Base-by-base conservation (phyloP, 2,797 vertebrate genomes). In the Pangasius macronema region DNA sequence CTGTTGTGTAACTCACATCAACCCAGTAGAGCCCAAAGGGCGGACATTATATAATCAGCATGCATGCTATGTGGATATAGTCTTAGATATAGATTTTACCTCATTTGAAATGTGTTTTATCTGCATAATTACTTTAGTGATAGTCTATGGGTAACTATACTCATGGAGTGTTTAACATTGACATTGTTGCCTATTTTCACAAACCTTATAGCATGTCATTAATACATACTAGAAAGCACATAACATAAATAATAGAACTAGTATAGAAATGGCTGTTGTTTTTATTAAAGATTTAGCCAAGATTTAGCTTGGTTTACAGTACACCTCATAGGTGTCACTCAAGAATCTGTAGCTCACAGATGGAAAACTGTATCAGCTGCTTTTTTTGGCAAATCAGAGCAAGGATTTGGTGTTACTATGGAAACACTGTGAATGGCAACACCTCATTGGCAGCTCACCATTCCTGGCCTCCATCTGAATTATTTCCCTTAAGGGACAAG, bases 361-460 rank as follows among this genome's bases (percentile, higher is more conserved):
- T 46, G 18, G 63, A 81, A 42, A 70, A 20, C n/a, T 53, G n/a
- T 18, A 85, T 75, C 84, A 85, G 75, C 86, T 83, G 87, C 57
- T 84, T 82, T 86, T 86, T 13, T 42, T 75, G n/a, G 63, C 83
- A 55, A 88, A 84, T 55, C 27, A 67, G 67, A 85, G 77, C 82
- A 79, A 36, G 88, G 83, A 91, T 92, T 91, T 61, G 2, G 89
- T 87, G 90, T 95, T 86, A 0, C 95, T 89, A 77, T 94, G 83
- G 94, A 90, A 94, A 95, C 93, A 30, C 20, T 76, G 83, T 85
- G 80, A 91, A 87, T 84, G 70, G 87, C 88, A 46, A 36, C 49
- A 3, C 67, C 77, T 76, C 91, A 91, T 92, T 94, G 92, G 93
- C 89, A 92, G 92, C 88, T 89, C 90, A 84, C 85, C 82, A 88